Conservation (phyloP, 1,140 invertebrate species). For the Dryas iulia region DNA sequence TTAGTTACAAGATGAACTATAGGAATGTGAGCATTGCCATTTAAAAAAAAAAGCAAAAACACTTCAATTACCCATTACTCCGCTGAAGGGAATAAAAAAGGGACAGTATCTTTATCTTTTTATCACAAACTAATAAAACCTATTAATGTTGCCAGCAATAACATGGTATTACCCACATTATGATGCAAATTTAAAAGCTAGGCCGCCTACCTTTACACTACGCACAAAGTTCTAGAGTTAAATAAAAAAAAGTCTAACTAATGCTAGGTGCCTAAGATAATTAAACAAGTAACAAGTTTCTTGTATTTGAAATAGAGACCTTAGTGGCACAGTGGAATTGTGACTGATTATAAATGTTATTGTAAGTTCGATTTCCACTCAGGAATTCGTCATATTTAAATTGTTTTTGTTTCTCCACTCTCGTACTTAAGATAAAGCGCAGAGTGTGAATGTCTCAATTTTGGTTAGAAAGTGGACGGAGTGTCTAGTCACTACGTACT, state of each 20-base stretch:
- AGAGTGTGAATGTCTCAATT: too few species aligned
- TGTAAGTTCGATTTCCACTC: too few species aligned
- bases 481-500: too few species aligned
- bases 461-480: too few species aligned
- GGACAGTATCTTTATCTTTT: background rate
- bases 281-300: slow-evolving; percentile 17
- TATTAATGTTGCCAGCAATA: background rate
- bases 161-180: background rate
- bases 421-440: too few species aligned
- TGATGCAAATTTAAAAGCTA: background rate
- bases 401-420: too few species aligned
- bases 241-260: background rate
- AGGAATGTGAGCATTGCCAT: background rate
- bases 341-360: too few species aligned
- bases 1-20: background rate
- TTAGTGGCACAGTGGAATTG: too few species aligned
- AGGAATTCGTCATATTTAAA: too few species aligned
- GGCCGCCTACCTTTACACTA: background rate
- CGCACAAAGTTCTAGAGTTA: background rate
- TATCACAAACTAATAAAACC: background rate
- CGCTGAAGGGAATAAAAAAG: background rate
- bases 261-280: slow-evolving; percentile 24
- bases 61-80: background rate
- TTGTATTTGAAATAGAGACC: slow-evolving; percentile 38
- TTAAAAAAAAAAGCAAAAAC: background rate